Conservation (phyloP, 1,140 invertebrate species). For the Drosophila bocqueti region DNA sequence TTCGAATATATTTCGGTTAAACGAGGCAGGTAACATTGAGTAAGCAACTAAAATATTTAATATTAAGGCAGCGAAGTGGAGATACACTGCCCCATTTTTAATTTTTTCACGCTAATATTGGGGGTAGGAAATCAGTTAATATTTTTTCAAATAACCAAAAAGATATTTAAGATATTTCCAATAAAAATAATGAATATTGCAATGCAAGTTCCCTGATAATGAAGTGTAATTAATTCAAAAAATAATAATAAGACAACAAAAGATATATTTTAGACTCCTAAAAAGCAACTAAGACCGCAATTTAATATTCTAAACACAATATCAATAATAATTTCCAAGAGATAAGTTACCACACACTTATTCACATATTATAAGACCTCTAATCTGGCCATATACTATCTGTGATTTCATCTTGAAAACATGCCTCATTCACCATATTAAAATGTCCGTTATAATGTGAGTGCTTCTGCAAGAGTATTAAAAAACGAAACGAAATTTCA, state of each 20-base stretch:
- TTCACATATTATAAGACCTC: neutral
- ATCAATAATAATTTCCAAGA: neutral
- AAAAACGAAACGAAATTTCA: conserved; percentile 61
- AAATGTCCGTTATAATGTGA: conserved; percentile 19
- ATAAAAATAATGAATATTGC: neutral
- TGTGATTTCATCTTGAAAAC: conserved; percentile 11
- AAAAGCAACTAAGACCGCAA: neutral
- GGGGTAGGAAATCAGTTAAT: neutral
- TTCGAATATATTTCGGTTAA: conserved; percentile 49
- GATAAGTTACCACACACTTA: neutral
- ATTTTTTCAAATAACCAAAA: neutral
- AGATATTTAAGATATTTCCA: neutral
- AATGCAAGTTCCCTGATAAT: neutral
- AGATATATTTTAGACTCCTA: neutral
- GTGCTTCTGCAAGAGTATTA: conserved; percentile 21
- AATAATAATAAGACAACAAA: neutral
- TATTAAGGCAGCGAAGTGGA: neutral
- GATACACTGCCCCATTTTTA: conserved; percentile 24
- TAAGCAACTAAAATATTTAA: conserved; percentile 12
- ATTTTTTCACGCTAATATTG: neutral
- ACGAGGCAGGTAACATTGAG: conserved; percentile 44
- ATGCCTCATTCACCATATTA: conserved; percentile 11
- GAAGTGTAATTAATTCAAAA: too few species aligned
- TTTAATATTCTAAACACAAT: neutral
- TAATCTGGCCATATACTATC: conserved; percentile 17